Base-by-base conservation (phyloP, 2,888 invertebrate genomes). In the Caenorhabditis wallacei region DNA sequence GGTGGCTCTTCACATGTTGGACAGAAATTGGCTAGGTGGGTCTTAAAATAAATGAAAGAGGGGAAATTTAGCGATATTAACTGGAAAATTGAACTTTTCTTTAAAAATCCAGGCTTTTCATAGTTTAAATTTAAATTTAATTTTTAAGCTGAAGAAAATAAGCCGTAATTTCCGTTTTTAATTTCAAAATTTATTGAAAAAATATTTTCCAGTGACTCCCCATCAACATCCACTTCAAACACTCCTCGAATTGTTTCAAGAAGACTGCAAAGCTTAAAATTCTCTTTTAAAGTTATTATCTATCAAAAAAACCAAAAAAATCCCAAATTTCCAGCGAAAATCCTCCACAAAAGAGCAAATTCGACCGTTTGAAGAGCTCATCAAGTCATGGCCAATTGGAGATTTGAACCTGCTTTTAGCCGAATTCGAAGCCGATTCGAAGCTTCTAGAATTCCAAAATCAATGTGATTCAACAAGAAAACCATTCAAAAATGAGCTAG, bases 381-480 rank as follows among this genome's bases (percentile, higher is more conserved):
- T 88, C 8, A 70, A 72, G 48, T 69, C 40, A 30, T 88, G 88
- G 88, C 86, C 87, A 40, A 11, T 61, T n/a, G 16, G 3, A 1
- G 76, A 84, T 59, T 18, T 80, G 4, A 57, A 80, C 11, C 20
- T 70, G 7, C 59, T 85, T 43, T 18, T 80, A 30, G 53, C 40
- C 11, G 85, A 85, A 20, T 84, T 85, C 26, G 76, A 82, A 26
- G 85, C 85, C 0, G 76, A 82, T 61, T 54, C 37, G 22, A 59
- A 54, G 20, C 74, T 85, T 24, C 30, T 84, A 4, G 57, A 63
- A 24, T 53, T 85, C 4, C 75, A 76, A 61, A 54, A 80, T 37
- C n/a, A 20, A 24, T 71, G 68, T 35, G 84, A 84, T 68, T 35
- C 16, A 2, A 13, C 84, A 4, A 40, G 84, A 66, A 75, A 80